Evolutionary conservation across 1,140 invertebrate genomes (phyloP).

Genomic region (Macrocentrus cingulum): DNA sequence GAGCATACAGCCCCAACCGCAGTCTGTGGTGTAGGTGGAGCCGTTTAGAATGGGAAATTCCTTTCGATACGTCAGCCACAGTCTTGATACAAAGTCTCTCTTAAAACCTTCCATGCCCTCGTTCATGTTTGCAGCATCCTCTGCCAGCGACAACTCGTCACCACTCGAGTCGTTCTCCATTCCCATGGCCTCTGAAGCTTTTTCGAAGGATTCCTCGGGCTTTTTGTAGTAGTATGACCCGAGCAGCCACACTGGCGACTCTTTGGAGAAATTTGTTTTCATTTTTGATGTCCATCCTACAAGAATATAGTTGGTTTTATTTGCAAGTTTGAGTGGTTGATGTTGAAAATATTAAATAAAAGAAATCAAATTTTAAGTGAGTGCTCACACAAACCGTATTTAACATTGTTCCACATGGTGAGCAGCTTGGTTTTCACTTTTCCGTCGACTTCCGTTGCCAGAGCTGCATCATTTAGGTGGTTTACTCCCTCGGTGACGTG

Average conservation of each 20-base stretch:
- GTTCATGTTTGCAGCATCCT: conserved; percentile 42
- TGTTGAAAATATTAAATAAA: neutral
- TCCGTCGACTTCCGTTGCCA: conserved; percentile 64
- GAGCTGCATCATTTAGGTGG: conserved; percentile 45
- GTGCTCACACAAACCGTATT: conserved; percentile 68
- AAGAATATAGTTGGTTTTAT: too few relatives aligned
- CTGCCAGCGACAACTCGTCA: conserved; percentile 43
- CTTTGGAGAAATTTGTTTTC: conserved; percentile 81
- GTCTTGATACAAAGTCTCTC: conserved; percentile 73
- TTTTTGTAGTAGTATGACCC: conserved; percentile 81
- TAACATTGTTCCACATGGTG: conserved; percentile 89
- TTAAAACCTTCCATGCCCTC: conserved; percentile 75
- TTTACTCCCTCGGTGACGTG: conserved; percentile 36
- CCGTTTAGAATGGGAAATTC: conserved; percentile 79
- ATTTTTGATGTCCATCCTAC: conserved; percentile 74
- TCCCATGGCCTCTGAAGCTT: conserved; percentile 63
- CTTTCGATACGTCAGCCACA: conserved; percentile 82
- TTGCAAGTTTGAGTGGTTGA: too few relatives aligned
- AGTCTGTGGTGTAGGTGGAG: conserved; percentile 77
- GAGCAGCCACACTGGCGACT: conserved; percentile 82
- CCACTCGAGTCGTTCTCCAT: conserved; percentile 45
- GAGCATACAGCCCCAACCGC: conserved; percentile 89
- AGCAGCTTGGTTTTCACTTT: conserved; percentile 80
- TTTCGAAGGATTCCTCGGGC: conserved; percentile 61
- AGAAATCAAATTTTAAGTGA: neutral